These are phyloP conservation scores for Pandemis heparana DNA, from an alignment of 2,888 invertebrate species.

Conservation along the genomic window DNA sequence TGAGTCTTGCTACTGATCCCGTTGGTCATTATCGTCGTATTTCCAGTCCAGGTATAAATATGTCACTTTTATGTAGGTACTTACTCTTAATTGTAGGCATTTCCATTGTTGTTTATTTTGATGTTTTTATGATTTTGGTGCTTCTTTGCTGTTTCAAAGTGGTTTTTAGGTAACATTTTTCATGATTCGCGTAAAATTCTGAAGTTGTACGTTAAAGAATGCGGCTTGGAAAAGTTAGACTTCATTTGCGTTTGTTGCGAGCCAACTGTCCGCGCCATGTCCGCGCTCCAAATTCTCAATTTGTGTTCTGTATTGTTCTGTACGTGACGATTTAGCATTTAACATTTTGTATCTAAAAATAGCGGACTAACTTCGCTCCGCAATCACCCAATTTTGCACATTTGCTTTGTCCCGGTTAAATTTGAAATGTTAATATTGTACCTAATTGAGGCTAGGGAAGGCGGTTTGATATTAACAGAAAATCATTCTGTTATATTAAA, in stretches of 20 bases:
- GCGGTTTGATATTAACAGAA: no score
- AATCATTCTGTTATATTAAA: background rate
- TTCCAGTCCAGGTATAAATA: no score
- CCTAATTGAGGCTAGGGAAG: background rate
- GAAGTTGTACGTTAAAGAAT: conserved; percentile 10
- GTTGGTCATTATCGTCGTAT: no score
- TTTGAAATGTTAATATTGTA: background rate
- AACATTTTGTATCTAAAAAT: conserved; percentile 6
- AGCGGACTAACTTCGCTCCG: conserved; percentile 8
- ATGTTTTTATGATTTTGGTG: background rate
- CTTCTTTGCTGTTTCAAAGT: background rate
- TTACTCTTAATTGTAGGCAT: background rate
- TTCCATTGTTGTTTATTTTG: background rate
- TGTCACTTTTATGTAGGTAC: no score
- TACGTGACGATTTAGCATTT: conserved; percentile 16
- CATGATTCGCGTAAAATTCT: background rate
- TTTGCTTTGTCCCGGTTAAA: background rate
- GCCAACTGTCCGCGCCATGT: conserved; percentile 1
- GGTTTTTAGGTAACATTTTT: background rate
- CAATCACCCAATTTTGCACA: background rate
- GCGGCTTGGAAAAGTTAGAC: conserved; percentile 6
- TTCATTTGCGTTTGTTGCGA: conserved; percentile 4
- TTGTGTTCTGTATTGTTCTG: conserved; percentile 14
- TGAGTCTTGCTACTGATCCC: background rate
- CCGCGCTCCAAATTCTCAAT: conserved; percentile 9